Percentiles rank a stretch among this genome's conserved stretches.
These are phyloP conservation scores for Boulengeromyrus knoepffleri DNA, from an alignment of 2,113 vertebrate species.

Conservation along the genomic window DNA sequence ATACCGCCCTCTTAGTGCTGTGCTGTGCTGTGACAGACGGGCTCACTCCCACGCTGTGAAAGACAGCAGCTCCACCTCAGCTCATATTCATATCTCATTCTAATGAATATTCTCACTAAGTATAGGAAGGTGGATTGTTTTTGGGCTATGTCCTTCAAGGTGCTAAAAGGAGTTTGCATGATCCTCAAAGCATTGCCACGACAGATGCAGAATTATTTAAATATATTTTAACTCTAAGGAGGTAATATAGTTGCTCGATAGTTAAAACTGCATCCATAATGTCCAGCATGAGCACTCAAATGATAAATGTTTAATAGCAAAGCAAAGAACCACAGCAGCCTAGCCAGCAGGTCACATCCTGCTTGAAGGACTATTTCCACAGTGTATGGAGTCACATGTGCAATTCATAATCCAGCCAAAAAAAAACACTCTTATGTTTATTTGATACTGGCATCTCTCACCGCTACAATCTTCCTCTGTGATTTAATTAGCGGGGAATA, in stretches of 20 bases:
- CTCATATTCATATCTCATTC: neutral
- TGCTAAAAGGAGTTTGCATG: neutral
- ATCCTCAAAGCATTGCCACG: neutral
- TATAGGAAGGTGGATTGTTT: neutral
- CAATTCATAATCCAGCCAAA: constrained; percentile 1
- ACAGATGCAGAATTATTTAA: neutral
- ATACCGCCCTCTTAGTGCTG: neutral
- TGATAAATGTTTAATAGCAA: neutral
- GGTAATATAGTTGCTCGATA: neutral
- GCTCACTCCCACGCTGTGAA: neutral
- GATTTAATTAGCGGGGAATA: constrained; percentile 40
- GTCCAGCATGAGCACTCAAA: neutral
- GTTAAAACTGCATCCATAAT: neutral
- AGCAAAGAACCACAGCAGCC: neutral
- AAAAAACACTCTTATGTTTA: constrained; percentile 10
- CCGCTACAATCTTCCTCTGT: constrained; percentile 14
- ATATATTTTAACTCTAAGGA: neutral
- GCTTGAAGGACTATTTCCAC: neutral
- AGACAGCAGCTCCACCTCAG: neutral
- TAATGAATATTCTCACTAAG: neutral
- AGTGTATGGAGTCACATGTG: neutral
- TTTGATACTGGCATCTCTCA: constrained; percentile 8
- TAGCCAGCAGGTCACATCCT: neutral
- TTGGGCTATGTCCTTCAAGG: neutral
- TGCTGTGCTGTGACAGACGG: neutral